These are phyloP conservation scores for Azorinus chamasolen DNA, from an alignment of 2,888 invertebrate species.

Conservation along the genomic window DNA sequence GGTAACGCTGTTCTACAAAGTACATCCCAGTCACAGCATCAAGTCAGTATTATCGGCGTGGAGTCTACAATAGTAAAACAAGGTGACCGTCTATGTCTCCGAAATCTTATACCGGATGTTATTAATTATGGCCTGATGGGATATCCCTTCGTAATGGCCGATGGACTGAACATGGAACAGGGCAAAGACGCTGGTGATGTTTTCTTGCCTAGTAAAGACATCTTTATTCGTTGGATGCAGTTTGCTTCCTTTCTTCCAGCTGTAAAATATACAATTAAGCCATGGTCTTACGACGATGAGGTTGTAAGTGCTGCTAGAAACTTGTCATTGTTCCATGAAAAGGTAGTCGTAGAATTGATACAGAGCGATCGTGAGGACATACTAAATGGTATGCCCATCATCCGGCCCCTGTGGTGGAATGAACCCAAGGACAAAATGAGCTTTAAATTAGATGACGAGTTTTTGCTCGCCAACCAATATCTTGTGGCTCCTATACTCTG, in stretches of 20 bases:
- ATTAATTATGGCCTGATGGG: constrained; percentile 90
- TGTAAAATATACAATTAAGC: constrained; percentile 95
- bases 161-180: constrained; percentile 91
- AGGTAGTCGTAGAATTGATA: constrained; percentile 90
- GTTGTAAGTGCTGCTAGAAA: constrained; percentile 57
- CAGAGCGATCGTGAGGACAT: constrained; percentile 90
- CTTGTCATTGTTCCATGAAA: constrained; percentile 46
- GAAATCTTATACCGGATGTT: constrained; percentile 93
- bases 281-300: constrained; percentile 93
- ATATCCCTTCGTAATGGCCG: constrained; percentile 95
- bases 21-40: constrained; percentile 90
- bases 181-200: constrained; percentile 11
- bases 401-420: constrained; percentile 81
- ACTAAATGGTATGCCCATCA: constrained; percentile 89
- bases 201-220: constrained; percentile 74
- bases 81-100: constrained; percentile 91
- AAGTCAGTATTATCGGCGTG: constrained; percentile 92
- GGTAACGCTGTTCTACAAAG: constrained; percentile 66
- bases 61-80: constrained; percentile 94
- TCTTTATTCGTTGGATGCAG: constrained; percentile 93
- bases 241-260: constrained; percentile 96
- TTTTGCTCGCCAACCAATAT: constrained; percentile 75
- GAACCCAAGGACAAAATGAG: constrained; percentile 68
- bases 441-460: constrained; percentile 75
- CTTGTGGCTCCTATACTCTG: constrained; percentile 82